A percentile compares a stretch with the other conserved stretches of the same genome.
phyloP scores from a whole-genome alignment of 2,888 invertebrate species.

The Dioctria rufipes region DNA sequence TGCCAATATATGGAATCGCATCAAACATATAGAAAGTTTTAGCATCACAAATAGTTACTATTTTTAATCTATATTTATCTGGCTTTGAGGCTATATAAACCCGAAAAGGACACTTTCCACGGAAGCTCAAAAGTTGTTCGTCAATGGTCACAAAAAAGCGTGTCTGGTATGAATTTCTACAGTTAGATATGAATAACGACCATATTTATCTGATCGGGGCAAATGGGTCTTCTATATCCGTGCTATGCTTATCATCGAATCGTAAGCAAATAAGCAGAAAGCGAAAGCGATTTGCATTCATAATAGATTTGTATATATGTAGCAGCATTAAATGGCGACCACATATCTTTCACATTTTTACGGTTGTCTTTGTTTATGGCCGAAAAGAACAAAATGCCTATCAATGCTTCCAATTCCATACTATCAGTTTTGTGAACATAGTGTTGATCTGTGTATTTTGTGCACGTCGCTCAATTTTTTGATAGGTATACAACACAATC shows the following conservation, averaged over 20 bases:
- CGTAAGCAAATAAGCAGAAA: conserved; percentile 34
- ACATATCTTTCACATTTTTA: conserved; percentile 41
- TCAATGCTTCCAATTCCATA: no score
- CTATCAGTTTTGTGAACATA: no score
- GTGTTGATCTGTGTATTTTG: no score
- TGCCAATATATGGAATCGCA: no score
- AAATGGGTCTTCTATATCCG: conserved; percentile 34
- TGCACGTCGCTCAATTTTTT: conserved; percentile 24
- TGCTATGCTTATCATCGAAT: conserved; percentile 39
- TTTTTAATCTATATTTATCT: no score
- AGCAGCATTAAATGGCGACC: conserved; percentile 36
- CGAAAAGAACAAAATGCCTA: no score
- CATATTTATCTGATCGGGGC: conserved; percentile 27
- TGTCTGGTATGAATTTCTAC: no score
- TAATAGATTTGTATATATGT: conserved; percentile 31
- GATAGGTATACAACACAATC: conserved; percentile 31
- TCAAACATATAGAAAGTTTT: no score
- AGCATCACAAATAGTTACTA: no score
- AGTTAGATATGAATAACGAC: no score
- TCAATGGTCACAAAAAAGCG: conserved; percentile 38
- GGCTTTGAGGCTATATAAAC: no score
- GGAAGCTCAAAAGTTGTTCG: conserved; percentile 28
- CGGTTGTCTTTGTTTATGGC: no score
- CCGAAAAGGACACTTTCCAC: conserved; percentile 27
- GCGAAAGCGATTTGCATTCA: conserved; percentile 34